These are phyloP conservation scores for Xestia ashworthii DNA, from an alignment of 2,888 invertebrate genomes.

Conservation along the genomic window DNA sequence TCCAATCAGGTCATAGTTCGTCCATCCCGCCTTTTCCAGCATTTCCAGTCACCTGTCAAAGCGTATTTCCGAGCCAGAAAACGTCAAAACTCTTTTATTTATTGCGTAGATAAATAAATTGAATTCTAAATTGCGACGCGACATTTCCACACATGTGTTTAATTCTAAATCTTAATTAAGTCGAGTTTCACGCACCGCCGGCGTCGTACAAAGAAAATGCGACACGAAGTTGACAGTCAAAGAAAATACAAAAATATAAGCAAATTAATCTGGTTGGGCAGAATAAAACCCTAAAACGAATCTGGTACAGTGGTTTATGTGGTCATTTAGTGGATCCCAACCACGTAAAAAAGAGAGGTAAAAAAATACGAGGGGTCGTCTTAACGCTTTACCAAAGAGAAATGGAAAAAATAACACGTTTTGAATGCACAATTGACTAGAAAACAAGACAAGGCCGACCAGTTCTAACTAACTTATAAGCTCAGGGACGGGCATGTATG, in stretches of 20 bases:
- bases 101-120: constrained; percentile 28
- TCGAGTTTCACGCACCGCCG: constrained; percentile 37
- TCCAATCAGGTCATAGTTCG: neutral
- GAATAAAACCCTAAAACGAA: neutral
- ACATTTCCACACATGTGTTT: constrained; percentile 22
- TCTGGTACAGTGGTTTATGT: neutral
- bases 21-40: no score
- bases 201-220: constrained; percentile 23
- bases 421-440: neutral
- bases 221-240: neutral
- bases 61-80: neutral
- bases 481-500: neutral
- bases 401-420: neutral
- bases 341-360: neutral
- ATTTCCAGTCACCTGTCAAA: neutral
- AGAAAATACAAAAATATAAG: constrained; percentile 3
- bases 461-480: neutral
- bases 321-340: neutral
- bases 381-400: neutral
- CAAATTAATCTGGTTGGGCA: neutral
- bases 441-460: neutral
- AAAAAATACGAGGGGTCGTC: neutral
- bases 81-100: neutral
- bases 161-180: constrained; percentile 50
- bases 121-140: constrained; percentile 29